Percentiles rank a stretch among this genome's conserved stretches.
Conservation (phyloP, 2,888 invertebrate species). For the Machimus rusticus region DNA sequence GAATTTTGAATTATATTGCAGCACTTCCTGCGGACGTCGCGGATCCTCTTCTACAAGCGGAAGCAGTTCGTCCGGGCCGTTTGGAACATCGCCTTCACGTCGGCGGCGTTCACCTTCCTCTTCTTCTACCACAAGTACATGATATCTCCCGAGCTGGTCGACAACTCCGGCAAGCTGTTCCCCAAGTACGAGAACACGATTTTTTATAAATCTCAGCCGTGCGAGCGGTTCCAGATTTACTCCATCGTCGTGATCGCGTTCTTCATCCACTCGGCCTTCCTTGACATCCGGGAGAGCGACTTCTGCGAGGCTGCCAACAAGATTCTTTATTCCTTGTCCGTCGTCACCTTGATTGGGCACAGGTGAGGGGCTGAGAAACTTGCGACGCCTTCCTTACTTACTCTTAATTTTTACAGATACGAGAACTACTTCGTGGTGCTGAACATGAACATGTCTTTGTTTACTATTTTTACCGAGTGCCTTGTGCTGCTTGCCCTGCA, state of each 20-base stretch:
- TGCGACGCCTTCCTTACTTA: background rate
- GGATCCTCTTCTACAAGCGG: slow-evolving; percentile 59
- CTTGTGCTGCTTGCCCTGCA: slow-evolving; percentile 58
- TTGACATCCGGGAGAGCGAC: slow-evolving; percentile 59
- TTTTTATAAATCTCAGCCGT: slow-evolving; percentile 60
- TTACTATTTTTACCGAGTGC: slow-evolving; percentile 59
- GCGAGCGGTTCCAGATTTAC: slow-evolving; percentile 61
- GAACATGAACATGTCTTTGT: slow-evolving; percentile 60
- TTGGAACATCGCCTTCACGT: slow-evolving; percentile 62
- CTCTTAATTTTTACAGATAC: slow-evolving; percentile 53
- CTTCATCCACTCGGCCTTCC: slow-evolving; percentile 58
- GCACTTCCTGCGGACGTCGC: slow-evolving; percentile 60
- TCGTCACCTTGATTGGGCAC: slow-evolving; percentile 57
- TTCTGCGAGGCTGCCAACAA: slow-evolving; percentile 59
- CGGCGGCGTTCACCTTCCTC: slow-evolving; percentile 59
- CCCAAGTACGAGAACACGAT: slow-evolving; percentile 61
- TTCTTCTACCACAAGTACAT: slow-evolving; percentile 61
- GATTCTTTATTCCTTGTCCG: slow-evolving; percentile 56
- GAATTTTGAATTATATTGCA: slow-evolving; percentile 46
- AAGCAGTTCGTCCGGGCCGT: slow-evolving; percentile 59
- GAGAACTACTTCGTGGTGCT: slow-evolving; percentile 62
- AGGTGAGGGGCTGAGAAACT: slow-evolving; percentile 50
- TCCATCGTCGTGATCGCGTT: slow-evolving; percentile 61
- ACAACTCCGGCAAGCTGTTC: slow-evolving; percentile 60
- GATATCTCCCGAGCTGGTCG: slow-evolving; percentile 59